These are phyloP conservation scores for Ctenosaura bakeri DNA, from an alignment of 2,797 vertebrate species.

Conservation along the genomic window DNA sequence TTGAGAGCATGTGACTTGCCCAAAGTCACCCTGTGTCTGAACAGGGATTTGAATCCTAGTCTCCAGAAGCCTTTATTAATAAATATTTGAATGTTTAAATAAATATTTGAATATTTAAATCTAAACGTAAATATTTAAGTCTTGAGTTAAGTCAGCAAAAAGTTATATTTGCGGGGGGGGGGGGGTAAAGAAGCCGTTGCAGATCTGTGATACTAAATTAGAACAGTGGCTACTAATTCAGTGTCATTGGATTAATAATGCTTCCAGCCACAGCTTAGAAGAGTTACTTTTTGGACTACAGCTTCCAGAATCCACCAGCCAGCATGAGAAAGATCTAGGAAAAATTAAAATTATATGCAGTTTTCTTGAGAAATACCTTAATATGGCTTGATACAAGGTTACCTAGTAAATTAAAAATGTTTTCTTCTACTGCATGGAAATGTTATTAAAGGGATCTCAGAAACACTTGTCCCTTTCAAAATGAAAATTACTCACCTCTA, in stretches of 20 bases:
- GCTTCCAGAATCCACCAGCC: neutral
- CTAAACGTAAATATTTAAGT: too few relatives aligned
- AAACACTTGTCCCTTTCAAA: neutral
- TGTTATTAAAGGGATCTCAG: slow-evolving; percentile 27
- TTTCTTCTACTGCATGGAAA: slow-evolving; percentile 22
- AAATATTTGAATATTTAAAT: too few relatives aligned
- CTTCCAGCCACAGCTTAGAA: neutral
- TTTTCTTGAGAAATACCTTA: slow-evolving; percentile 17
- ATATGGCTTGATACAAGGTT: neutral
- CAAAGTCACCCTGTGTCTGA: too few relatives aligned
- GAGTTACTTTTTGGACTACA: neutral
- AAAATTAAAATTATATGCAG: neutral
- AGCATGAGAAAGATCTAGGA: neutral
- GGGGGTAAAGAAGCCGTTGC: too few relatives aligned
- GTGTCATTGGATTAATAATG: neutral
- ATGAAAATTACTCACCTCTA: neutral
- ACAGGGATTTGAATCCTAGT: too few relatives aligned
- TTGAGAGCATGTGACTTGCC: too few relatives aligned
- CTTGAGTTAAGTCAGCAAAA: too few relatives aligned
- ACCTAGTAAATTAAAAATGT: neutral
- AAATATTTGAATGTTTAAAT: too few relatives aligned
- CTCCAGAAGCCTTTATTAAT: too few relatives aligned
- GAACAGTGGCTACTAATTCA: neutral
- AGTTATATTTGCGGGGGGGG: too few relatives aligned
- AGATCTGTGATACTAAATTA: neutral